phyloP scores from a whole-genome alignment of 2,113 vertebrate genomes.

The Oreotrochilus melanogaster region DNA sequence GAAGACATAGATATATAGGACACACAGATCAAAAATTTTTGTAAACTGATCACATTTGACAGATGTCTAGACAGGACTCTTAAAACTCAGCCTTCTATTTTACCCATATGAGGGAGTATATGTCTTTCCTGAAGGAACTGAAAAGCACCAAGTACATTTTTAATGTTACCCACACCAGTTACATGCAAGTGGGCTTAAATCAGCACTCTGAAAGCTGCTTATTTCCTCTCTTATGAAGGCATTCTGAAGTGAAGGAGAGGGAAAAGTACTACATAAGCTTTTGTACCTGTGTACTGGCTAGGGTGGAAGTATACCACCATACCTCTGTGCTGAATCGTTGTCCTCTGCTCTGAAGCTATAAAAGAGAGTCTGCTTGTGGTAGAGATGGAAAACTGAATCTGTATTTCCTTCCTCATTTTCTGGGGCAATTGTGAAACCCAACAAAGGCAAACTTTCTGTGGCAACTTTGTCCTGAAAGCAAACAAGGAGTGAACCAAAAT shows the following conservation, averaged over 20 bases:
- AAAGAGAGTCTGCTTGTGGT: slow-evolving; percentile 96
- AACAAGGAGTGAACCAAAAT: background rate
- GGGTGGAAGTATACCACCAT: background rate
- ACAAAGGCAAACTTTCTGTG: slow-evolving; percentile 91
- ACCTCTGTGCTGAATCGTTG: slow-evolving; percentile 90
- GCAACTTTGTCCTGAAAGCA: slow-evolving; percentile 90
- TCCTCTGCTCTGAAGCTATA: slow-evolving; percentile 94
- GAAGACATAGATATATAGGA: background rate
- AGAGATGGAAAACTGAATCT: slow-evolving; percentile 90
- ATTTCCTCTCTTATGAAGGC: background rate
- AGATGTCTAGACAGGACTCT: background rate
- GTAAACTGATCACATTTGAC: background rate
- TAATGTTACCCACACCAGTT: background rate
- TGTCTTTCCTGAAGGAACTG: background rate
- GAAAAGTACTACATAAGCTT: background rate
- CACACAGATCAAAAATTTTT: background rate
- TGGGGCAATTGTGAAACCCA: slow-evolving; percentile 92
- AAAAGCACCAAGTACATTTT: background rate
- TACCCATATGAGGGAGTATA: background rate
- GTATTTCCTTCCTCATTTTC: slow-evolving; percentile 81
- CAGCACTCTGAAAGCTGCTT: background rate
- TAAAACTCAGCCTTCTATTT: background rate
- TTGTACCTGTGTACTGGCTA: background rate
- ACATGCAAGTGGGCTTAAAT: background rate
- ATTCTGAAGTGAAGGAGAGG: background rate